A percentile compares a stretch with the other conserved stretches of the same genome.
phyloP scores from a whole-genome alignment of 1,140 invertebrate genomes.

The Drosophila jambulina region DNA sequence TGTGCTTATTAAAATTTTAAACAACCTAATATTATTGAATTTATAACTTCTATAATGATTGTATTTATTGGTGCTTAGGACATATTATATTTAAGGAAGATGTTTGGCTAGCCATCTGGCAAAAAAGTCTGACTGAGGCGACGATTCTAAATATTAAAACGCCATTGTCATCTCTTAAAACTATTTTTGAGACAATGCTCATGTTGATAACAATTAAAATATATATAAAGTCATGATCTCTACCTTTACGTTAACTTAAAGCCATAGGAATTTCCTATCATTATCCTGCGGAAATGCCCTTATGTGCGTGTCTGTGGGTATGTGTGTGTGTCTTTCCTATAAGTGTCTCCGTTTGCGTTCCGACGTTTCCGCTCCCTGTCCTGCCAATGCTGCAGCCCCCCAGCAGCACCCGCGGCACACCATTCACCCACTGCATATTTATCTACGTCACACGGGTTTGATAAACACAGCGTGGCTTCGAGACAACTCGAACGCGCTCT shows the following conservation, averaged over 20 bases:
- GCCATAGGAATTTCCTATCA: background rate
- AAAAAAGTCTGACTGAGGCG: background rate
- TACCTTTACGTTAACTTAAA: background rate
- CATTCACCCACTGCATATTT: conserved; percentile 47
- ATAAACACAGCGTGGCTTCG: conserved; percentile 59
- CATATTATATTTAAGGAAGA: background rate
- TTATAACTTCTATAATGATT: rapidly evolving
- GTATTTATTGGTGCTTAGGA: background rate
- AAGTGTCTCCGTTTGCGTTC: conserved; percentile 56
- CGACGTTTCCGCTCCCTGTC: conserved; percentile 42
- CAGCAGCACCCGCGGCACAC: background rate
- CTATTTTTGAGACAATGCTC: background rate
- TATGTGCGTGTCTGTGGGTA: conserved; percentile 8
- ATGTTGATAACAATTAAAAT: background rate
- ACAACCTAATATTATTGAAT: background rate
- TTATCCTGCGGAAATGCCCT: conserved; percentile 8
- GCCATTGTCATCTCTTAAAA: too few relatives aligned
- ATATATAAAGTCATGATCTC: too few relatives aligned
- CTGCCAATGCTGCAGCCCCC: conserved; percentile 11
- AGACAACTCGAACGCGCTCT: conserved; percentile 48
- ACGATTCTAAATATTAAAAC: background rate
- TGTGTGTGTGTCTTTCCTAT: conserved; percentile 45
- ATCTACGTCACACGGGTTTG: conserved; percentile 64
- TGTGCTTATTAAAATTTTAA: background rate
- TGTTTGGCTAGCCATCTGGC: too few relatives aligned